phyloP scores from a whole-genome alignment of 2,888 invertebrate genomes.

The Volucella zonaria region DNA sequence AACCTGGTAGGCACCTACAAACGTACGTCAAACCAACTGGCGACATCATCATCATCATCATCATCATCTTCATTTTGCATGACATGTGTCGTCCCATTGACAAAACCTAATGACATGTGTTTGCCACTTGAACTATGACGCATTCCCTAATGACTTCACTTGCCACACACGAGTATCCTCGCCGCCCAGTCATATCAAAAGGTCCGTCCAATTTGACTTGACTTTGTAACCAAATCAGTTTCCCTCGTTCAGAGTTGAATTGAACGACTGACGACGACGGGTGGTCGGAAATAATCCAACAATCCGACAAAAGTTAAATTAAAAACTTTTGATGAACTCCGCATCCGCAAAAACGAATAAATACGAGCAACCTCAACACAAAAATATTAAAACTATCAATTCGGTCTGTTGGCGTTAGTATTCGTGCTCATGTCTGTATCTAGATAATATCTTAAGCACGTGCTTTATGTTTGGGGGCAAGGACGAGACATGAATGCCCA shows the following conservation, averaged over 20 bases:
- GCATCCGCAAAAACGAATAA: conserved; percentile 38
- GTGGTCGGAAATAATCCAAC: neutral
- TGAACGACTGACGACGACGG: neutral
- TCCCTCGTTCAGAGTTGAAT: too few relatives aligned
- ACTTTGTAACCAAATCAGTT: too few relatives aligned
- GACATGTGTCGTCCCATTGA: too few relatives aligned
- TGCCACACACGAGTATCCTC: conserved; percentile 2
- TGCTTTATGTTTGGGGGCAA: conserved; percentile 43
- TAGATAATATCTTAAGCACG: conserved; percentile 59
- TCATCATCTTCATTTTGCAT: too few relatives aligned
- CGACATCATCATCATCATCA: too few relatives aligned
- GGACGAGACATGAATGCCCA: conserved; percentile 59
- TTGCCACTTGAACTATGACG: conserved; percentile 19
- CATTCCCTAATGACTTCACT: conserved; percentile 32
- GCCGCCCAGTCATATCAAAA: neutral
- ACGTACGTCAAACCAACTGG: too few relatives aligned
- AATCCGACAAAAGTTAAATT: conserved; percentile 40
- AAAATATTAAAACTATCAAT: conserved; percentile 17
- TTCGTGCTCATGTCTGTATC: conserved; percentile 2
- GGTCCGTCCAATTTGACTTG: too few relatives aligned
- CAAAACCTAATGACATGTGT: conserved; percentile 24
- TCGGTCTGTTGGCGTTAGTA: too few relatives aligned
- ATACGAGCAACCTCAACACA: neutral
- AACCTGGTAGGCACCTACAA: too few relatives aligned
- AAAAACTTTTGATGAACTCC: conserved; percentile 46